Evolutionary conservation across 2,797 vertebrate genomes (phyloP), one percentile per base, ranked within the genome.

Genomic region (Lagodon rhomboides): DNA sequence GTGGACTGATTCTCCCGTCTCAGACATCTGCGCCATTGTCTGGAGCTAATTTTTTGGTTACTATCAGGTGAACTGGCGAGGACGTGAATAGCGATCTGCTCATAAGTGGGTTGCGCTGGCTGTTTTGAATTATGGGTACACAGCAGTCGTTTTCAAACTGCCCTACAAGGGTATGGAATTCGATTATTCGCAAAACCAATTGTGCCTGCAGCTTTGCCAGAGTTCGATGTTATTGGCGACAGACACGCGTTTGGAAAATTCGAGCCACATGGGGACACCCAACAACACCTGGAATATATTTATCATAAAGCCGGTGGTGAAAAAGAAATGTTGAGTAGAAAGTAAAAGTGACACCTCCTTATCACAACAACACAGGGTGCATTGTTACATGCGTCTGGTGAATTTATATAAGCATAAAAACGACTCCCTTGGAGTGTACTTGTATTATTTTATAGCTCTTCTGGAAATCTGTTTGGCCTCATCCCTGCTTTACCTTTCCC

Each of bases 1-100:
- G 18, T 12, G 43, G 69, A 72, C 41, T 17, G 49, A 51, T 43
- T 15, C 7, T 22, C 49, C 65, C 41, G 25, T 70, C 16, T 8
- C 16, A 17, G 51, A 58, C 64, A 79, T 67, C 69, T 84, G 75
- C 30, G 27, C 65, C 50, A 16, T 46, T 63, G 50, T 80, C 16
- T 49, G 5, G 12, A 30, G 30, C 18, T 41, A 22, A 47, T 51
- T 12, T 12, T 58, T 49, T 55, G 12, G 18, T 68, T 65, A 60
- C 44, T 34, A 56, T 44, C 34, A 20, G 12, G 3, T 53, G 25
- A 49, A 46, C 49, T 30, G 49, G 54, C 34, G 11, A 50, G 41
- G 22, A 73, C 51, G 20, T 60, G 9, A 68, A 73, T 49, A 67
- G 9, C 12, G 15, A 71, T 72, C 5, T 51, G 46, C 46, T 63